Evolutionary conservation across 1,140 invertebrate species (phyloP).

Genomic region (Thereuonema tuberculata): DNA sequence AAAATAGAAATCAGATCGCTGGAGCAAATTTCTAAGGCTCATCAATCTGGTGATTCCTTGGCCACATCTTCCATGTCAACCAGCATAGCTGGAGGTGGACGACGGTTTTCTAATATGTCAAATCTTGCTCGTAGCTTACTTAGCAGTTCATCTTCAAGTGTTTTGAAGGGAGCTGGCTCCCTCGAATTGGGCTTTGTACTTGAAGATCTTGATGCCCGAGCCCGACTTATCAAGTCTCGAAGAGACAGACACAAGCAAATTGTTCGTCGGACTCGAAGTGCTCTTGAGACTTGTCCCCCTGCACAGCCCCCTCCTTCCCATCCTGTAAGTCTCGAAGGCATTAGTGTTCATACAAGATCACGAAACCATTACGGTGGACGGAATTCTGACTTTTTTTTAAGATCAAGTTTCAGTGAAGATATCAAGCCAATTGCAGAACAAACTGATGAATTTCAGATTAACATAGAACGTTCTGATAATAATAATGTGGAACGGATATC

Average conservation of each 20-base stretch:
- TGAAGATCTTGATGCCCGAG: conserved; percentile 17
- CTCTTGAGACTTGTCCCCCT: conserved; percentile 23
- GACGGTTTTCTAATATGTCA: conserved; percentile 21
- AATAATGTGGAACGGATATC: background rate
- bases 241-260: conserved; percentile 12
- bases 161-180: conserved; percentile 22
- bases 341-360: conserved; percentile 16
- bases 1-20: background rate
- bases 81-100: conserved; percentile 6
- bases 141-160: conserved; percentile 17
- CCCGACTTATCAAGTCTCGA: conserved; percentile 10
- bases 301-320: conserved; percentile 20
- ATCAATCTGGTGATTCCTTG: conserved; percentile 3
- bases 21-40: background rate
- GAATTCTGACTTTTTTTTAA: conserved; percentile 10
- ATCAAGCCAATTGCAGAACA: conserved; percentile 72
- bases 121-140: conserved; percentile 19
- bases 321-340: conserved; percentile 25
- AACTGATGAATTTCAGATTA: conserved; percentile 54
- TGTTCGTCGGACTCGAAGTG: conserved; percentile 28
- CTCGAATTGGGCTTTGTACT: conserved; percentile 24
- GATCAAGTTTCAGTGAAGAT: conserved; percentile 43
- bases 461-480: background rate
- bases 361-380: conserved; percentile 5
- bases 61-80: conserved; percentile 9